Percentiles rank a stretch among this genome's conserved stretches.
These are phyloP conservation scores for Amiota communis DNA, from an alignment of 2,888 invertebrate species.

Conservation along the genomic window DNA sequence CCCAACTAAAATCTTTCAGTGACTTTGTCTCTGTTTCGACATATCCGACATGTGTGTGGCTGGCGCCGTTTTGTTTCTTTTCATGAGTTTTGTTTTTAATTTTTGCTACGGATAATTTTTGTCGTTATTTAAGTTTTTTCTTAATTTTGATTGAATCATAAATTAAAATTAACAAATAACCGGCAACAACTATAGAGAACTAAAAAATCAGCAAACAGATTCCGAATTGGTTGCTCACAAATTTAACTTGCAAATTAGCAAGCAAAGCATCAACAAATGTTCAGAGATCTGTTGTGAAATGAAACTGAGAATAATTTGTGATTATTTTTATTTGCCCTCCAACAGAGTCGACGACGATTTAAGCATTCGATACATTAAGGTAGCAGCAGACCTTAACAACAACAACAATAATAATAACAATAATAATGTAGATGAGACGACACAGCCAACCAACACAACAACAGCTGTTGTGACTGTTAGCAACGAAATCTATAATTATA, in stretches of 20 bases:
- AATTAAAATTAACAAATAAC: neutral
- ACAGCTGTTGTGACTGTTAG: conserved; percentile 18
- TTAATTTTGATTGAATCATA: neutral
- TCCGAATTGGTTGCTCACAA: neutral
- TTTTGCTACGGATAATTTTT: conserved; percentile 1
- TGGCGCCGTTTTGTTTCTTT: conserved; percentile 8
- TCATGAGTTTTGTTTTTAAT: neutral
- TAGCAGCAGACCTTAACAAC: too few relatives aligned
- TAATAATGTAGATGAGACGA: too few relatives aligned
- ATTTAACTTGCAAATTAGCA: conserved; percentile 29
- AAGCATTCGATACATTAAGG: too few relatives aligned
- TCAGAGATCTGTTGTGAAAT: neutral
- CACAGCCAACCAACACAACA: neutral
- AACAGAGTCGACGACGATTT: neutral
- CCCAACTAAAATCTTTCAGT: neutral
- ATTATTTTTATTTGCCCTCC: conserved; percentile 10
- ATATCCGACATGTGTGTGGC: neutral
- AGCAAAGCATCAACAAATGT: conserved; percentile 12
- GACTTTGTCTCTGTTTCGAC: too few relatives aligned
- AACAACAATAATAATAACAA: too few relatives aligned
- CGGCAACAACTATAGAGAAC: neutral
- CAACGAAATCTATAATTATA: conserved; percentile 14
- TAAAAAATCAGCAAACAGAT: neutral
- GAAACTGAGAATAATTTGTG: conserved; percentile 1
- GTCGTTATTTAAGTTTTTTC: neutral